Conservation (phyloP, 2,113 vertebrate genomes). For the Anguilla rostrata region DNA sequence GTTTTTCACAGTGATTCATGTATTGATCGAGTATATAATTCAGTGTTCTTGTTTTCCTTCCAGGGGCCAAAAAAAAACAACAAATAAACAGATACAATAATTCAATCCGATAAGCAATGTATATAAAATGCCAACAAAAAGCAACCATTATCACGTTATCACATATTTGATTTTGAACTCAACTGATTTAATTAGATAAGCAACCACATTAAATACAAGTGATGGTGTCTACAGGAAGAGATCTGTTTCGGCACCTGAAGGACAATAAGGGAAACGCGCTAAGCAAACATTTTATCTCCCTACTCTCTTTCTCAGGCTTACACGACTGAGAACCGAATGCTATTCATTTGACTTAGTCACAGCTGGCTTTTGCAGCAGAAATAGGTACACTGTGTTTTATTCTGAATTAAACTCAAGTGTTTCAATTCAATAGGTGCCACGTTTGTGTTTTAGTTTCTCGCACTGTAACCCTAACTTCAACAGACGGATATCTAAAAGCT, state of each 20-base stretch:
- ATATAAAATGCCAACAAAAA: not conserved
- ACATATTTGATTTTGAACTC: not conserved
- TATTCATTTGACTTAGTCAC: not conserved
- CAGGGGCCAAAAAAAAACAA: not conserved
- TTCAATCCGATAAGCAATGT: slow-evolving; percentile 9
- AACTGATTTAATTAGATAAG: slow-evolving; percentile 12
- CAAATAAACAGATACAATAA: not conserved
- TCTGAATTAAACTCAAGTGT: not conserved
- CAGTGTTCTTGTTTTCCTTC: not conserved
- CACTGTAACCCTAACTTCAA: not conserved
- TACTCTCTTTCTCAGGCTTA: not conserved
- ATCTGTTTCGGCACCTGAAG: not conserved
- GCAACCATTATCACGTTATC: not conserved
- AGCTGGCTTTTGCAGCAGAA: not conserved
- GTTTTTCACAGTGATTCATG: not conserved
- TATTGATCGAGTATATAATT: slow-evolving; percentile 14
- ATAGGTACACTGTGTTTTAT: not conserved
- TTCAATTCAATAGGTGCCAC: not conserved
- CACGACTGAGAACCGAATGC: not conserved
- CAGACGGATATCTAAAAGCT: not conserved
- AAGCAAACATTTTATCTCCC: not conserved
- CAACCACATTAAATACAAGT: not conserved
- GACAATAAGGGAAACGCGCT: not conserved
- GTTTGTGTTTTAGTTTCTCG: not conserved
- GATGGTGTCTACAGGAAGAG: not conserved